phyloP scores from a whole-genome alignment of 2,797 vertebrate species.

The Sebastes wilsoni region DNA sequence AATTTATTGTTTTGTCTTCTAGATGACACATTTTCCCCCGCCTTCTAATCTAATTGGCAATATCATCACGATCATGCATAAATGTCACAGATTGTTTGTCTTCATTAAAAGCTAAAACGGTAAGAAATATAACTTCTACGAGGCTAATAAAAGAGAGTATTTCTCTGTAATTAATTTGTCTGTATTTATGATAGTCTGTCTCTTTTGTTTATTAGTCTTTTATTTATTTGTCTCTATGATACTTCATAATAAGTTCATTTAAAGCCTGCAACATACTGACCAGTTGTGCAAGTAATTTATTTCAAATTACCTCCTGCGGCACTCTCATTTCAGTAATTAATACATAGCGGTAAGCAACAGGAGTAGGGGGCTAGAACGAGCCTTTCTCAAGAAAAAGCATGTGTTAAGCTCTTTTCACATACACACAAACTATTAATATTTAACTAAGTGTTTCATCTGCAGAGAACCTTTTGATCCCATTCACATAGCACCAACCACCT shows the following conservation, averaged over 20 bases:
- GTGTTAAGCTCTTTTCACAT: not conserved
- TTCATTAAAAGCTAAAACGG: not conserved
- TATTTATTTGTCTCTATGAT: not conserved
- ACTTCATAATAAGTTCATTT: not conserved
- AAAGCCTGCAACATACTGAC: not conserved
- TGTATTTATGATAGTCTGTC: not conserved
- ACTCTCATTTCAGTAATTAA: not conserved
- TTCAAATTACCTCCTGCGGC: not conserved
- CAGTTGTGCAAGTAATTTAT: not conserved
- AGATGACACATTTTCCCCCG: not conserved
- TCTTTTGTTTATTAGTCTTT: not conserved
- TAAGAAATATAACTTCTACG: not conserved
- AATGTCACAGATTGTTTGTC: not conserved
- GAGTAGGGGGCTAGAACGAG: not conserved
- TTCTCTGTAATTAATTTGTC: not conserved
- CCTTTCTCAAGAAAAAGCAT: not conserved
- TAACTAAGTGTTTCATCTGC: not conserved
- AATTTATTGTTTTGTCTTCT: not conserved
- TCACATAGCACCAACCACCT: not conserved
- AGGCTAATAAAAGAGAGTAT: not conserved
- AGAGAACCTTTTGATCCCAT: constrained; percentile 5
- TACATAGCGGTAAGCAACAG: not conserved
- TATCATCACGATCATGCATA: not conserved
- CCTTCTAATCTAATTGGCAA: not conserved
- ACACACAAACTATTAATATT: not conserved